These are phyloP conservation scores for Unio delphinus DNA, from an alignment of 2,888 invertebrate species.

Conservation along the genomic window DNA sequence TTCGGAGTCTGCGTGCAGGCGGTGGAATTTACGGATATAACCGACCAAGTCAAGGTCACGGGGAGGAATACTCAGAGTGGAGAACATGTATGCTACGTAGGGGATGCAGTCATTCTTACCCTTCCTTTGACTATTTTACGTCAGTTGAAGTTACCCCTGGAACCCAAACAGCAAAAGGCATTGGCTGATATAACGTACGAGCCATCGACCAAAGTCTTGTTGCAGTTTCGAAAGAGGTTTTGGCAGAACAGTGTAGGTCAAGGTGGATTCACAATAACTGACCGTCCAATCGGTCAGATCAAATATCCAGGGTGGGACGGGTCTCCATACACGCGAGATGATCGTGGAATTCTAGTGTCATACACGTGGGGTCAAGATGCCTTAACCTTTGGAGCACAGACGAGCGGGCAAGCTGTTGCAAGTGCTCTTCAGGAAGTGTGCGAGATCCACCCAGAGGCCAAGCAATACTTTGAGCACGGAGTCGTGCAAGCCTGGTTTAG, in stretches of 20 bases:
- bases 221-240: constrained; percentile 27
- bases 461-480: constrained; percentile 28
- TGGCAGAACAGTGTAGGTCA: constrained; percentile 25
- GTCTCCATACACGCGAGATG: constrained; percentile 8
- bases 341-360: constrained; percentile 22
- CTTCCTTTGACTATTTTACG: constrained; percentile 24
- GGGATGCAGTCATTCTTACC: constrained; percentile 31
- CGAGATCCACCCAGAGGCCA: constrained; percentile 26
- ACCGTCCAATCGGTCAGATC: constrained; percentile 18
- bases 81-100: constrained; percentile 1
- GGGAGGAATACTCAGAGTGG: constrained; percentile 15
- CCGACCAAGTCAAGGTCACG: constrained; percentile 7
- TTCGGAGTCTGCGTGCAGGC: constrained; percentile 12
- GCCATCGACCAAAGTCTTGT: constrained; percentile 22
- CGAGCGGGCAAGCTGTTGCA: constrained; percentile 15
- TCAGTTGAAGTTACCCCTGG: constrained; percentile 18
- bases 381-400: constrained; percentile 16
- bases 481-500: constrained; percentile 30
- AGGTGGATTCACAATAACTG: constrained; percentile 23
- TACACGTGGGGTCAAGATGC: constrained; percentile 29
- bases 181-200: constrained; percentile 15
- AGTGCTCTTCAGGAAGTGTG: constrained; percentile 25
- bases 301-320: constrained; percentile 15
- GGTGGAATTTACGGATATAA: constrained; percentile 2
- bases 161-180: constrained; percentile 3